A percentile compares a stretch with the other conserved stretches of the same genome.
These are phyloP conservation scores for Onychomys arenicola DNA, from an alignment of 2,797 vertebrate species.

Conservation along the genomic window DNA sequence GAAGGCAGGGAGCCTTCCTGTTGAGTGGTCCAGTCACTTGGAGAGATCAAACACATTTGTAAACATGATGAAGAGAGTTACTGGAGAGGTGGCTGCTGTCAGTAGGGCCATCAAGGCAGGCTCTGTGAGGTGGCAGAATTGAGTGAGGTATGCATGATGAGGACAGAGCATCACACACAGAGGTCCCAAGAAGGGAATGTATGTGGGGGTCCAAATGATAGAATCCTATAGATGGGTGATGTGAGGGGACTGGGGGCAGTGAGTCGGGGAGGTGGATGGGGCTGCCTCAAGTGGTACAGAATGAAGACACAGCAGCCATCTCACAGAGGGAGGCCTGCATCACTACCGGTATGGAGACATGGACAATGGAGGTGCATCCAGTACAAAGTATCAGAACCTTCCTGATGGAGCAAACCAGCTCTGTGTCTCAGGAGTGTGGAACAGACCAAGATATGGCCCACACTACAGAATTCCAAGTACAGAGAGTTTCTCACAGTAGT, in stretches of 20 bases:
- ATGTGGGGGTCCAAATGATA: background rate
- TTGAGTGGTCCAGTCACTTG: background rate
- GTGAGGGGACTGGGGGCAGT: no score
- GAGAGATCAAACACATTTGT: background rate
- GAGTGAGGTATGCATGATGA: background rate
- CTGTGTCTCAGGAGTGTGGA: background rate
- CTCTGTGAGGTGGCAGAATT: background rate
- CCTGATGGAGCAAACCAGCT: background rate
- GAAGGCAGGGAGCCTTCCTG: background rate
- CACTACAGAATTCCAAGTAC: background rate
- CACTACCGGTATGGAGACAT: background rate
- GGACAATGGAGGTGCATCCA: fast-evolving
- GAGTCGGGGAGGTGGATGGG: background rate
- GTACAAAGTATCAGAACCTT: background rate
- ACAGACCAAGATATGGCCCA: background rate
- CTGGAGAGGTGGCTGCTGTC: background rate
- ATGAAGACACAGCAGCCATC: background rate
- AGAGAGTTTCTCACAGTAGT: background rate
- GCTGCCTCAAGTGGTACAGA: background rate
- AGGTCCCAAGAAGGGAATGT: background rate
- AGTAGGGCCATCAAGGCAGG: background rate
- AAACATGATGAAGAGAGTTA: background rate
- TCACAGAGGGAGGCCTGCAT: background rate
- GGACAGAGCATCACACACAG: background rate
- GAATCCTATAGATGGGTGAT: background rate